Conservation (phyloP, 2,113 vertebrate species). For the Gallinago paraguaiae region DNA sequence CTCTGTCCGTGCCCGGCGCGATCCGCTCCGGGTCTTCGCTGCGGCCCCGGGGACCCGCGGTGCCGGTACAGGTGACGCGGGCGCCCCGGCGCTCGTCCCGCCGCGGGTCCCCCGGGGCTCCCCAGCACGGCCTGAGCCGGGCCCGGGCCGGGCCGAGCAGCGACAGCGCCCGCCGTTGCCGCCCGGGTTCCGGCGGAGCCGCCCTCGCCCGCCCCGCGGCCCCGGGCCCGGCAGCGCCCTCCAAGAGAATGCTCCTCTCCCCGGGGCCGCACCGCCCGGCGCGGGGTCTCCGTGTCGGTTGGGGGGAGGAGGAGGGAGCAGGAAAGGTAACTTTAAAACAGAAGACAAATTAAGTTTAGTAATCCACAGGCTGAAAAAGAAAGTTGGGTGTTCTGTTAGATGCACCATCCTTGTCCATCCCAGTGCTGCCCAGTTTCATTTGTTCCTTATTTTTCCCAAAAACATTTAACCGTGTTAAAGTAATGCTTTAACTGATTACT, state of each 20-base stretch:
- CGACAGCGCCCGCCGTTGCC: not conserved
- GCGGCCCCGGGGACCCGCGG: not conserved
- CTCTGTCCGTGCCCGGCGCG: not conserved
- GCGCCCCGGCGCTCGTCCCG: no score
- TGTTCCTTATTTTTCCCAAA: not conserved
- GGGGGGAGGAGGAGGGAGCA: no score
- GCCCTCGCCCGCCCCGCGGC: no score
- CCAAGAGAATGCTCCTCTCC: no score
- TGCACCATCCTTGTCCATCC: not conserved
- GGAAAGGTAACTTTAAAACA: not conserved
- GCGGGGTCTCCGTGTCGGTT: no score
- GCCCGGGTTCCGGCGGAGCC: no score
- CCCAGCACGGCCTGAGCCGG: not conserved
- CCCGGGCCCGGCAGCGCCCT: no score
- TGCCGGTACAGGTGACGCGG: not conserved
- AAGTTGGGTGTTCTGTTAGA: not conserved
- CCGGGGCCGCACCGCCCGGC: no score
- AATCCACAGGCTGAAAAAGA: not conserved
- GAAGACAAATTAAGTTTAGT: not conserved
- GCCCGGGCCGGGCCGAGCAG: not conserved
- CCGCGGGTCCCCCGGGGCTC: no score
- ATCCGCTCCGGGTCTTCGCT: not conserved
- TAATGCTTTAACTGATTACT: not conserved
- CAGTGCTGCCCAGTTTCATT: not conserved
- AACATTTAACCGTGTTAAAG: not conserved